Conservation (phyloP, 2,113 vertebrate genomes). For the Albula glossodonta region DNA sequence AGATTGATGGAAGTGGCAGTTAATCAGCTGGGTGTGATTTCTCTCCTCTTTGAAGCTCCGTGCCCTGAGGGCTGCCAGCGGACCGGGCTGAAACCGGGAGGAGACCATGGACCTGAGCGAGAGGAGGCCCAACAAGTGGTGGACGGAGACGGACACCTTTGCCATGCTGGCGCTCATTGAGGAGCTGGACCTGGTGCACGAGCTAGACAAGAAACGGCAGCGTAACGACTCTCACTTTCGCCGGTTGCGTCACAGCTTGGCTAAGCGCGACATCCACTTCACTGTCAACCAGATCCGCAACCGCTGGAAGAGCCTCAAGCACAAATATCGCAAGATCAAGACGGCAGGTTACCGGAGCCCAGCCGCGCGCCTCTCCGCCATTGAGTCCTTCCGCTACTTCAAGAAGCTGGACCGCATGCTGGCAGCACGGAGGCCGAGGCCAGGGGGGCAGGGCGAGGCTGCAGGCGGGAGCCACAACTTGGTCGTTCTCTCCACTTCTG, state of each 20-base stretch:
- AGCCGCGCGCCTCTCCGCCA: slow-evolving; percentile 44
- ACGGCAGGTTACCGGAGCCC: slow-evolving; percentile 47
- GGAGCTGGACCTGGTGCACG: slow-evolving; percentile 51
- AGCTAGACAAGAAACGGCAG: slow-evolving; percentile 54
- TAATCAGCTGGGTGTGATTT: background rate
- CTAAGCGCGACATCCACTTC: slow-evolving; percentile 47
- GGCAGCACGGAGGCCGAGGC: slow-evolving; percentile 39
- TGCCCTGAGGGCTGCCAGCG: slow-evolving; percentile 32
- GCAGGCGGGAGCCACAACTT: slow-evolving; percentile 23
- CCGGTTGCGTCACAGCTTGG: slow-evolving; percentile 39
- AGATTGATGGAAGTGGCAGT: too few species aligned
- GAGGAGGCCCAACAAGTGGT: slow-evolving; percentile 53
- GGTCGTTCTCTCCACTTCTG: slow-evolving; percentile 39
- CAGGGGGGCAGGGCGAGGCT: slow-evolving; percentile 28
- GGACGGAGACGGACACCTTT: slow-evolving; percentile 54
- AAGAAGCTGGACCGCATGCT: slow-evolving; percentile 53
- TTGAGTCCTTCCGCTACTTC: slow-evolving; percentile 53
- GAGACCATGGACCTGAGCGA: slow-evolving; percentile 50
- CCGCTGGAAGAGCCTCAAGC: slow-evolving; percentile 58
- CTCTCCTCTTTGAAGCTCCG: slow-evolving; percentile 8
- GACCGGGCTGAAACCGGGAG: slow-evolving; percentile 12
- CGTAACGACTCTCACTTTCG: slow-evolving; percentile 53
- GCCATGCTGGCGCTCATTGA: slow-evolving; percentile 54
- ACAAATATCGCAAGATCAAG: slow-evolving; percentile 57
- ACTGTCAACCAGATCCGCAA: slow-evolving; percentile 56